Evolutionary conservation across 2,797 vertebrate genomes (phyloP).

Genomic region (Paguma larvata): DNA sequence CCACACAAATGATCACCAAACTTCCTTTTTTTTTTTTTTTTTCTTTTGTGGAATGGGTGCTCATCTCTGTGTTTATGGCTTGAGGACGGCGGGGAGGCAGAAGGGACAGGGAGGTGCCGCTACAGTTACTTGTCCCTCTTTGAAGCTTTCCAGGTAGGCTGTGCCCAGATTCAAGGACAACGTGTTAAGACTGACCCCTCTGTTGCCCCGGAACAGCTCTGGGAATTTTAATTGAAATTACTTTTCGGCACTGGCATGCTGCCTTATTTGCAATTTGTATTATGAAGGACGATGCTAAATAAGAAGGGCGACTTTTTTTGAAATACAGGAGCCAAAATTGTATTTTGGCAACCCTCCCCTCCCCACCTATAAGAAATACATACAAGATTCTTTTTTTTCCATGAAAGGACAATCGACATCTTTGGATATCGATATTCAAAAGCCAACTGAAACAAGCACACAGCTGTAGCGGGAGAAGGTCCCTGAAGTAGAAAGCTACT

Average conservation of each 20-base stretch:
- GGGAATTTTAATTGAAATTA: slow-evolving; percentile 85
- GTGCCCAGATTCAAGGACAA: slow-evolving; percentile 78
- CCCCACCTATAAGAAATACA: slow-evolving; percentile 66
- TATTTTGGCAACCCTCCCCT: slow-evolving; percentile 10
- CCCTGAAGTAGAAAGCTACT: slow-evolving; percentile 66
- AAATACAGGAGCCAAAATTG: slow-evolving; percentile 50
- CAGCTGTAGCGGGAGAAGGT: slow-evolving; percentile 57
- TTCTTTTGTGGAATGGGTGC: slow-evolving; percentile 28
- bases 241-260: slow-evolving; percentile 77
- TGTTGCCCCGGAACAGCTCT: slow-evolving; percentile 74
- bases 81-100: too few relatives aligned
- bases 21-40: slow-evolving; percentile 26
- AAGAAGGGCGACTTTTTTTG: slow-evolving; percentile 70
- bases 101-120: not conserved
- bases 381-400: not conserved
- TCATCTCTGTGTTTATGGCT: slow-evolving; percentile 53
- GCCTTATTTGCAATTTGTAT: slow-evolving; percentile 86
- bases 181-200: slow-evolving; percentile 59
- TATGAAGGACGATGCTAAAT: slow-evolving; percentile 80
- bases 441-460: slow-evolving; percentile 55
- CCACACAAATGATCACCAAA: slow-evolving; percentile 65
- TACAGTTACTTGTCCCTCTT: slow-evolving; percentile 67
- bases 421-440: slow-evolving; percentile 74
- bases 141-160: slow-evolving; percentile 78
- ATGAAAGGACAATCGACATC: slow-evolving; percentile 64